Conservation (phyloP, 1,140 invertebrate genomes). For the Helicoverpa armigera region DNA sequence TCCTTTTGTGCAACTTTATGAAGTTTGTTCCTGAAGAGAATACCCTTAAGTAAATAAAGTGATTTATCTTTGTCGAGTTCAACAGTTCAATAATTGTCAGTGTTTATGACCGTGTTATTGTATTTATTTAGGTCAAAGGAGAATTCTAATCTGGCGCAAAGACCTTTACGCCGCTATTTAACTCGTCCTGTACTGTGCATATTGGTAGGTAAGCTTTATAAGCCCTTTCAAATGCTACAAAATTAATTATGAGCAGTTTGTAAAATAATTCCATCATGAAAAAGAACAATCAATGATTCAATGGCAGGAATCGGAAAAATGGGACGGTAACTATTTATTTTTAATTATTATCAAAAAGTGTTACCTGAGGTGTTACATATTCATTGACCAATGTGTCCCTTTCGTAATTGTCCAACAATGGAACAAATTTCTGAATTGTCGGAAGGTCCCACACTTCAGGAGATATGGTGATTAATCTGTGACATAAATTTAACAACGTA, state of each 20-base stretch:
- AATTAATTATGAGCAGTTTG: too few species aligned
- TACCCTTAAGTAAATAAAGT: background rate
- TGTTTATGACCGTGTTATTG: background rate
- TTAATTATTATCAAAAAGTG: too few species aligned
- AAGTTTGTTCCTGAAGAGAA: background rate
- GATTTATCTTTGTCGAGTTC: constrained; percentile 25
- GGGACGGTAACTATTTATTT: background rate
- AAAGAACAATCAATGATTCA: too few species aligned
- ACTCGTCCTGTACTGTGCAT: too few species aligned
- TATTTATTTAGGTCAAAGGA: background rate
- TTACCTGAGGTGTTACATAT: constrained; percentile 91
- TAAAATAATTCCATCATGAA: too few species aligned
- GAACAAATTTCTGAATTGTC: constrained; percentile 89
- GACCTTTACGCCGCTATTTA: too few species aligned
- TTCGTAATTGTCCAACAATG: constrained; percentile 93
- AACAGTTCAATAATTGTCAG: constrained; percentile 5
- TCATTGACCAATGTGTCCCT: constrained; percentile 91
- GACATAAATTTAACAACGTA: constrained; percentile 52
- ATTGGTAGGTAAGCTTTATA: too few species aligned
- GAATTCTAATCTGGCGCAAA: too few species aligned
- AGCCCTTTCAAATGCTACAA: too few species aligned
- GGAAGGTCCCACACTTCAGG: constrained; percentile 87
- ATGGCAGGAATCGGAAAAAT: too few species aligned
- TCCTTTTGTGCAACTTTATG: background rate
- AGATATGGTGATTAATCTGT: constrained; percentile 89